These are phyloP conservation scores for Macaria liturata DNA, from an alignment of 2,888 invertebrate genomes.

Conservation along the genomic window DNA sequence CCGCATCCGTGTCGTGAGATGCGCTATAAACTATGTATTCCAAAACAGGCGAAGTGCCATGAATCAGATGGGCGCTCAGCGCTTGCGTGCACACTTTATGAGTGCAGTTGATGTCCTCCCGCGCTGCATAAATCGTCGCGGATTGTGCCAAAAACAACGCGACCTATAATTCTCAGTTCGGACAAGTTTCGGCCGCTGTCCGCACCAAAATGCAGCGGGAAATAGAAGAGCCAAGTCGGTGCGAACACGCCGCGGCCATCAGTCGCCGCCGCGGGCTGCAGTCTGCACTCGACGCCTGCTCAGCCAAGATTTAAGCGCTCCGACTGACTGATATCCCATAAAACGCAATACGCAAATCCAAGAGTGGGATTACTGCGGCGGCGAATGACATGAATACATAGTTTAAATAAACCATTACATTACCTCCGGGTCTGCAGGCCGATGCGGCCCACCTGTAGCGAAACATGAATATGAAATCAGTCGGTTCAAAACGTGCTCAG, in stretches of 20 bases:
- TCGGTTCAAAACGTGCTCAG: conserved; percentile 49
- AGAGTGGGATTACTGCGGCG: conserved; percentile 4
- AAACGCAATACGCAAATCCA: conserved; percentile 1
- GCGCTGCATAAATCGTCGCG: conserved; percentile 68
- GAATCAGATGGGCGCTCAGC: conserved; percentile 57
- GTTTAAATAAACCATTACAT: conserved; percentile 34
- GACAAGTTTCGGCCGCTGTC: conserved; percentile 52
- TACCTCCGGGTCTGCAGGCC: conserved; percentile 30
- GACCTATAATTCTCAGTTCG: conserved; percentile 51
- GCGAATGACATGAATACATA: conserved; percentile 25
- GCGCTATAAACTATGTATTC: conserved; percentile 58
- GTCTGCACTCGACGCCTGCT: conserved; percentile 40
- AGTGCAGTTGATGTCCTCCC: conserved; percentile 70
- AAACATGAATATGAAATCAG: conserved; percentile 52
- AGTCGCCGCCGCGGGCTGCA: conserved; percentile 49
- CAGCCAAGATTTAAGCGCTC: conserved; percentile 34
- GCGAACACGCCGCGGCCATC: conserved; percentile 52
- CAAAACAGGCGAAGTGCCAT: conserved; percentile 57
- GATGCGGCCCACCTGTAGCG: conserved; percentile 59
- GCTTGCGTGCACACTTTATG: conserved; percentile 70
- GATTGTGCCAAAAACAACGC: conserved; percentile 67
- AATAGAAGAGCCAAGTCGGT: conserved; percentile 50
- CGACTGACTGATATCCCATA: conserved; percentile 10
- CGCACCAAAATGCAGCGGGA: conserved; percentile 46
- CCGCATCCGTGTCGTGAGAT: conserved; percentile 44